A percentile compares a stretch with the other conserved stretches of the same genome.
phyloP scores from a whole-genome alignment of 2,113 vertebrate genomes.

The Coturnix japonica region DNA sequence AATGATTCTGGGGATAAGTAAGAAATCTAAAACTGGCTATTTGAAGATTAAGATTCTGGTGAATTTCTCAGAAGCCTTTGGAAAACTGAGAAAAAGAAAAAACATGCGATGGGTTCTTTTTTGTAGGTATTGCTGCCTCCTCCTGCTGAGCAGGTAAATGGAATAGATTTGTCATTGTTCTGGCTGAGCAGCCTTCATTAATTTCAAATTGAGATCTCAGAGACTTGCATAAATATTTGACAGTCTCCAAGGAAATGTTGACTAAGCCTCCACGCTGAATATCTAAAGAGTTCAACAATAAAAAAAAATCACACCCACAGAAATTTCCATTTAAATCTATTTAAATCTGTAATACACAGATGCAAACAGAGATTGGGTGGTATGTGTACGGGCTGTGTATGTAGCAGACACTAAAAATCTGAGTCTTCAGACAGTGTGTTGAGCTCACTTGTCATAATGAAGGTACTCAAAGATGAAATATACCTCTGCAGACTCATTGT shows the following conservation, averaged over 20 bases:
- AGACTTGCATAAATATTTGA: slow-evolving; percentile 73
- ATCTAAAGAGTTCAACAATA: slow-evolving; percentile 27
- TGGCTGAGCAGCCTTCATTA: slow-evolving; percentile 69
- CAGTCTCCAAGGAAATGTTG: slow-evolving; percentile 67
- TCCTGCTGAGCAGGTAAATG: slow-evolving; percentile 63
- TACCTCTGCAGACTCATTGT: background rate
- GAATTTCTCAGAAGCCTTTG: background rate
- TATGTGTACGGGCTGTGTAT: background rate
- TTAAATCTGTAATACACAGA: slow-evolving; percentile 4
- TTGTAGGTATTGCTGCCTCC: slow-evolving; percentile 27
- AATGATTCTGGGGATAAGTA: background rate
- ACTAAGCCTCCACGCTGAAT: slow-evolving; percentile 51
- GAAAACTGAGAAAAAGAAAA: background rate
- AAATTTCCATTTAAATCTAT: slow-evolving; percentile 19
- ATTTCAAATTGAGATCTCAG: slow-evolving; percentile 71
- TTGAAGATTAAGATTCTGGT: background rate
- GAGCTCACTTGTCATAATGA: background rate
- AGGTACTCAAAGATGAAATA: background rate
- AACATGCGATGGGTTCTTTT: background rate
- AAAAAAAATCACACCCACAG: slow-evolving; percentile 15
- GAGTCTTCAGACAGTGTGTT: background rate
- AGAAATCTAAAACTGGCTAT: background rate
- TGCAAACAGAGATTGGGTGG: background rate
- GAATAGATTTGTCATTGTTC: slow-evolving; percentile 67
- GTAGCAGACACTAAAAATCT: background rate